Base-by-base conservation (phyloP, 2,113 vertebrate species). In the Phalacrocorax brasilianus region DNA sequence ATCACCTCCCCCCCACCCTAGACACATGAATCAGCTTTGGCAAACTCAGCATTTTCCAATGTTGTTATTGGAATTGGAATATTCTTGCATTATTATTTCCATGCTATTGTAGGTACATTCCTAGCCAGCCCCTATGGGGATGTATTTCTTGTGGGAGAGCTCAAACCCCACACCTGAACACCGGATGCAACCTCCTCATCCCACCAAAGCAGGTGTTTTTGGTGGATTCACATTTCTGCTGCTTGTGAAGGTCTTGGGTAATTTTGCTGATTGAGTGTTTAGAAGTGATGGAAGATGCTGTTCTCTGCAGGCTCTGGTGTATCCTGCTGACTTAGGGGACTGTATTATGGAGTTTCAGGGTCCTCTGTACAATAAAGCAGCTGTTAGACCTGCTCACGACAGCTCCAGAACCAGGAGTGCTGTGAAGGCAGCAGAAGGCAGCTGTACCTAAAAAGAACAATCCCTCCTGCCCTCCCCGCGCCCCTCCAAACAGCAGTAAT, bases 11-110 rank as follows among this genome's bases (percentile, higher is more conserved):
- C 1, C 2, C 5, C 6, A 2, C 12, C 13, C 16, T 17, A 38
- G 61, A 50, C 27, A 38, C 44, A 72, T 89, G 77, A 92, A 92
- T 97, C 91, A 89, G 81, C 77, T 93, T 50, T 26, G 77, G 42
- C 75, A 81, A 91, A 65, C 35, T 94, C 88, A 89, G 62, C 45
- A 0, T 87, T 92, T 93, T 45, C 73, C 61, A 87, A 0, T 66
- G 58, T 61, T 91, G 28, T 66, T 70, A 17, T 7, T 87, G 70
- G 75, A 71, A 33, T 2, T 40, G 38, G n/a, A 82, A 58, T 82
- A 52, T 44, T 49, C 30, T 14, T 3, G 3, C 27, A 24, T 81
- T 75, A 47, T 74, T 71, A 44, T 81, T 95, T 78, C 73, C 28
- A 22, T 78, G 50, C 65, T 78, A 8, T 35, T 65, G 42, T 23